Percentiles rank a stretch among this genome's conserved stretches.
These are phyloP conservation scores for Odobenus rosmarus DNA, from an alignment of 2,113 vertebrate genomes.

Conservation along the genomic window DNA sequence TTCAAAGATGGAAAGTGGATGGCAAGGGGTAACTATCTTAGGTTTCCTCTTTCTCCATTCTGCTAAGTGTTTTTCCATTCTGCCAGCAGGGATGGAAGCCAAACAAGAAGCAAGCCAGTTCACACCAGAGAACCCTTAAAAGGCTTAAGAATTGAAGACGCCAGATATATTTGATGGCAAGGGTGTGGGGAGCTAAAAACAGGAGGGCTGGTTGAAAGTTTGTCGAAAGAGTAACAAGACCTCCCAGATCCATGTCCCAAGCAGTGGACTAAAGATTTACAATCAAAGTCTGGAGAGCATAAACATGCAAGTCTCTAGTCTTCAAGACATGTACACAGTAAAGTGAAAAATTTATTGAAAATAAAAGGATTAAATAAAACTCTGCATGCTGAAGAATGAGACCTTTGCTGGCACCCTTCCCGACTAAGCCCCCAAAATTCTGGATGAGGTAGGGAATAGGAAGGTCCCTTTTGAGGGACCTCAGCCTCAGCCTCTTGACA, in stretches of 20 bases:
- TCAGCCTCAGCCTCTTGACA: not conserved
- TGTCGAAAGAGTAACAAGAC: not conserved
- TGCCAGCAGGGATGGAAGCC: constrained; percentile 20
- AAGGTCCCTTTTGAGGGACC: not conserved
- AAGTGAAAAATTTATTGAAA: not conserved
- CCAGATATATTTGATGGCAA: not conserved
- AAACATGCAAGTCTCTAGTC: not conserved
- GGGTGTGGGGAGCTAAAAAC: not conserved
- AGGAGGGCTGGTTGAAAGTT: not conserved
- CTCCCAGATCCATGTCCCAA: not conserved
- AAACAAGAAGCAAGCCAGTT: constrained; percentile 35
- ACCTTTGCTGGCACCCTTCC: not conserved
- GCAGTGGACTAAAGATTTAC: not conserved
- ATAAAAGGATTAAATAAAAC: not conserved
- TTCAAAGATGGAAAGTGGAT: constrained; percentile 7
- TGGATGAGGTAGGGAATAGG: not conserved
- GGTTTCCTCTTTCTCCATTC: constrained; percentile 40
- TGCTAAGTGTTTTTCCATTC: constrained; percentile 42
- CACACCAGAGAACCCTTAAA: not conserved
- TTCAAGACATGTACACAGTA: not conserved
- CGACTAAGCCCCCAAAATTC: not conserved
- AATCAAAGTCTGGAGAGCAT: not conserved
- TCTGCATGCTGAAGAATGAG: not conserved
- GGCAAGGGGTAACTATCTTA: not conserved
- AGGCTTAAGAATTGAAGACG: constrained; percentile 27